Evolutionary conservation across 2,797 vertebrate species (phyloP).

Genomic region (Moxostoma hubbsi): DNA sequence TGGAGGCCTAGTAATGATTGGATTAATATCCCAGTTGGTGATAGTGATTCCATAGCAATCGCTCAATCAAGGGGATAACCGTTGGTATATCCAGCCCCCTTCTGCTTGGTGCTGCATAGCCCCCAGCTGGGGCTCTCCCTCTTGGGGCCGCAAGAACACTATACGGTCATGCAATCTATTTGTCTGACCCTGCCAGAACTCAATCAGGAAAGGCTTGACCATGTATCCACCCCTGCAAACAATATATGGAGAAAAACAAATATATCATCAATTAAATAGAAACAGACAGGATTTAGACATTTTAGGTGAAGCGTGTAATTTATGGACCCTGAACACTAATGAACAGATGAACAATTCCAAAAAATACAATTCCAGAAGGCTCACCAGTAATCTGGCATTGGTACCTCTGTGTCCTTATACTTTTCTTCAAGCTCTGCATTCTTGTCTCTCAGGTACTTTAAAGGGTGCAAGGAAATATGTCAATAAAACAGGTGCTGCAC

Average conservation of each 20-base stretch:
- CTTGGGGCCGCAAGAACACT: slow-evolving; percentile 80
- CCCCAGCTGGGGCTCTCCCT: slow-evolving; percentile 57
- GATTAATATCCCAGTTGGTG: not conserved
- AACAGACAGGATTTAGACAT: not conserved
- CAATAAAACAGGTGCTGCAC: not conserved
- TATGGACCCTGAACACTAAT: too few species aligned
- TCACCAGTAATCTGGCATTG: slow-evolving; percentile 91
- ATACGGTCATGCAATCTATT: slow-evolving; percentile 94
- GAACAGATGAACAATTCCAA: too few species aligned
- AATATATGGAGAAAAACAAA: not conserved
- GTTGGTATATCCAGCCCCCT: slow-evolving; percentile 87
- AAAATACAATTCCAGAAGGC: slow-evolving; percentile 36
- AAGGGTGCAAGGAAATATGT: slow-evolving; percentile 3
- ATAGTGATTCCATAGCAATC: slow-evolving; percentile 9
- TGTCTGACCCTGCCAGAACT: slow-evolving; percentile 98
- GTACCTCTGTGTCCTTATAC: slow-evolving; percentile 83
- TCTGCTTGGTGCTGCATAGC: slow-evolving; percentile 80
- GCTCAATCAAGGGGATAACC: slow-evolving; percentile 83
- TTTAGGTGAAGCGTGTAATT: too few species aligned
- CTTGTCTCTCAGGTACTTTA: slow-evolving; percentile 86
- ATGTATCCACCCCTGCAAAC: slow-evolving; percentile 90
- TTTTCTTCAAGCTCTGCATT: slow-evolving; percentile 84
- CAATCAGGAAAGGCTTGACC: slow-evolving; percentile 82
- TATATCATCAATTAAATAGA: not conserved
- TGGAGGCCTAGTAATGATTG: not conserved